Evolutionary conservation across 2,113 vertebrate genomes (phyloP), one percentile per base, ranked within the genome.

Genomic region (Syngnathus scovelli): DNA sequence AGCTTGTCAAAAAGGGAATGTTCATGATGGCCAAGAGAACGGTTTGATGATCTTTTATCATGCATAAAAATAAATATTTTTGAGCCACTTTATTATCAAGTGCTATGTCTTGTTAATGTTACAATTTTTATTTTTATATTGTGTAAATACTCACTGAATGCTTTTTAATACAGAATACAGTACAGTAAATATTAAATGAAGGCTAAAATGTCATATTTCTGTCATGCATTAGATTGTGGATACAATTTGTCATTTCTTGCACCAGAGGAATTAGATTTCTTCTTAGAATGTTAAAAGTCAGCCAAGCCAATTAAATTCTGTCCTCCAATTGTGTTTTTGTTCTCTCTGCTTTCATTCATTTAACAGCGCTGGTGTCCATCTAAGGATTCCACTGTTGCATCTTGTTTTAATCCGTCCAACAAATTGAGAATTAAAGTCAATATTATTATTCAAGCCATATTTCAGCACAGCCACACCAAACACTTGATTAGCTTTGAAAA

Each of bases 1-100:
- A 33, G 27, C 27, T 69, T 65, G 66, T 71, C 61, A 74, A 21
- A 78, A 68, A 77, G 70, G 65, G 72, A 85, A 82, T 41, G 63
- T 72, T 78, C n/a, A 60, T 0, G 0, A 49, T 66, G 84, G 71
- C 41, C 70, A 75, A 76, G 64, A 49, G 11, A 66, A 71, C 7
- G 49, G 71, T 71, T 66, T 37, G 44, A 68, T 66, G 27, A 61
- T 74, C 54, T 76, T 74, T 58, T 68, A 69, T 52, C 71, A 80
- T 80, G 76, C 74, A 70, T 72, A 43, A 49, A 70, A 70, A 63
- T 70, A 80, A 77, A 79, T 80, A 75, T 82, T 68, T 81, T 85
- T 86, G 83, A 89, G 88, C 82, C 83, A 89, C 87, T 91, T 90
- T 88, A 85, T 84, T 79, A 81, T 78, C 63, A 83, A 51, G 78